These are phyloP conservation scores for Blomia tropicalis DNA, from an alignment of 2,888 invertebrate genomes.

Conservation along the genomic window DNA sequence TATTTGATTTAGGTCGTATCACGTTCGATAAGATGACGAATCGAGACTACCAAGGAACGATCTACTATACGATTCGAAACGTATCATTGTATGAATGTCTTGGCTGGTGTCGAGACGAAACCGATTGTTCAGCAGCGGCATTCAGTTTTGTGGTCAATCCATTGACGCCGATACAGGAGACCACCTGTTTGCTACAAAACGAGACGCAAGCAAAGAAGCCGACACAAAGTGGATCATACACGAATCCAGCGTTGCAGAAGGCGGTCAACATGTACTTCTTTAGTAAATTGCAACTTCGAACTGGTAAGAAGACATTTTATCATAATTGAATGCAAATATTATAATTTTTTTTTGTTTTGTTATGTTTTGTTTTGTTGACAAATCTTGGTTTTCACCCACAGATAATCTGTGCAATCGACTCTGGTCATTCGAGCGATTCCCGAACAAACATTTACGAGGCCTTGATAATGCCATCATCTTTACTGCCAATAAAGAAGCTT, in stretches of 20 bases:
- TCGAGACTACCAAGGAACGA: constrained; percentile 71
- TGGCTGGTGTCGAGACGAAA: constrained; percentile 82
- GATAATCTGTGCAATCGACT: constrained; percentile 79
- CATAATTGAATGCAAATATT: not conserved
- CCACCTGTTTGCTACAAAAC: constrained; percentile 73
- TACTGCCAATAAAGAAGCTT: constrained; percentile 83
- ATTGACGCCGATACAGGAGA: constrained; percentile 75
- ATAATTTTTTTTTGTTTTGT: not conserved
- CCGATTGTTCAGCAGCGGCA: constrained; percentile 76
- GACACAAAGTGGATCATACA: constrained; percentile 30
- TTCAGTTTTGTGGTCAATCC: constrained; percentile 87
- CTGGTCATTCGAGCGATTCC: constrained; percentile 82
- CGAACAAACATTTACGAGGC: constrained; percentile 75
- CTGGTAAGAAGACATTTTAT: constrained; percentile 40
- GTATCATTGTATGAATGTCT: constrained; percentile 81
- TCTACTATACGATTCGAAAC: constrained; percentile 80
- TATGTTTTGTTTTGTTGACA: not conserved
- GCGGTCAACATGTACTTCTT: constrained; percentile 86
- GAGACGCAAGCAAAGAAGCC: constrained; percentile 81
- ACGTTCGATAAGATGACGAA: constrained; percentile 87
- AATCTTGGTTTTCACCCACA: constrained; percentile 31
- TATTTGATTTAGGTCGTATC: constrained; percentile 33
- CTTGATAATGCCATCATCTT: constrained; percentile 79
- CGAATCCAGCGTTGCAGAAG: constrained; percentile 46
- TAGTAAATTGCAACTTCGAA: constrained; percentile 74